phyloP scores from a whole-genome alignment of 2,113 vertebrate genomes.

The Sander vitreus region DNA sequence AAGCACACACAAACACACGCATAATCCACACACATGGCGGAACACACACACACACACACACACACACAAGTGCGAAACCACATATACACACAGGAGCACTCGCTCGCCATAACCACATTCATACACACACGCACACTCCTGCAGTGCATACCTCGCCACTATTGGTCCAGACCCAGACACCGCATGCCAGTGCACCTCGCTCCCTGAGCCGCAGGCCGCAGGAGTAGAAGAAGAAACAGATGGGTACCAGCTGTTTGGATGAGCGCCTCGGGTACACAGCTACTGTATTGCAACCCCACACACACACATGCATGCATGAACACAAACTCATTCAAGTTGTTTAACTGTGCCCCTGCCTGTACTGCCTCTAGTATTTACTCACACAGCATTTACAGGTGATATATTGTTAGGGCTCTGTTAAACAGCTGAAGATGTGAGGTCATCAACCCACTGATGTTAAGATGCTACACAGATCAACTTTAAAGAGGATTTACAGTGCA shows the following conservation, averaged over 20 bases:
- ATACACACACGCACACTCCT: conserved; percentile 71
- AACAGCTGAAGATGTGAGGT: conserved; percentile 16
- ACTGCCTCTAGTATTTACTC: conserved; percentile 44
- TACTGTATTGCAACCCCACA: conserved; percentile 78
- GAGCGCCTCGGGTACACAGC: conserved; percentile 76
- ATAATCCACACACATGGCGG: conserved; percentile 24
- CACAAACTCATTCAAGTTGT: conserved; percentile 57
- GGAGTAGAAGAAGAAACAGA: conserved; percentile 77
- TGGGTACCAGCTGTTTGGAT: conserved; percentile 85
- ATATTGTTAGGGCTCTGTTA: conserved; percentile 14
- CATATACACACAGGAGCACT: conserved; percentile 62
- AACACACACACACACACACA: conserved; percentile 28
- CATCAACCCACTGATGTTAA: conserved; percentile 1
- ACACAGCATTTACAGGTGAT: conserved; percentile 39
- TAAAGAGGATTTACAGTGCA: not conserved
- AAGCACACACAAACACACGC: conserved; percentile 30
- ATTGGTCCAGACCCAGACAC: conserved; percentile 75
- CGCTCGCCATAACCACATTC: conserved; percentile 66
- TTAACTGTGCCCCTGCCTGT: conserved; percentile 41
- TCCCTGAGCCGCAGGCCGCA: conserved; percentile 77
- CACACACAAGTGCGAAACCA: conserved; percentile 62
- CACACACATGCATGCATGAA: conserved; percentile 35
- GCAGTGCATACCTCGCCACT: conserved; percentile 69
- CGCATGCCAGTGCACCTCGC: conserved; percentile 81
- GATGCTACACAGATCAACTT: not conserved